Percentiles rank a stretch among this genome's conserved stretches.
These are phyloP conservation scores for Aphelocoma californica DNA, from an alignment of 2,797 vertebrate genomes.

Conservation along the genomic window DNA sequence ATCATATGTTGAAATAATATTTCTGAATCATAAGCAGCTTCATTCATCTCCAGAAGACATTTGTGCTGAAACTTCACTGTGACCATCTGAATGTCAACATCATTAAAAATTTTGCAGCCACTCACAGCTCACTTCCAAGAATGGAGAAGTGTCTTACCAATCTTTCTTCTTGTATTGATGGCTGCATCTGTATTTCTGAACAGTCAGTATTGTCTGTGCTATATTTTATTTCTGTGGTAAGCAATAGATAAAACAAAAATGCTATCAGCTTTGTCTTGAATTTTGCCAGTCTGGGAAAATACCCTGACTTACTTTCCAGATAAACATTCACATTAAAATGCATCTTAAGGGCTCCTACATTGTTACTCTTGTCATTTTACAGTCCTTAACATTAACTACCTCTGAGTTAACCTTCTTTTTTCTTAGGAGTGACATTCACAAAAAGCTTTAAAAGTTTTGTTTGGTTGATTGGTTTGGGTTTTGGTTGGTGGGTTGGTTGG, in stretches of 20 bases:
- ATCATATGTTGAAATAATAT: neutral
- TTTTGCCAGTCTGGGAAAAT: neutral
- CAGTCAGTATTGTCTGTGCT: neutral
- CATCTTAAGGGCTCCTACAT: neutral
- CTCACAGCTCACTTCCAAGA: neutral
- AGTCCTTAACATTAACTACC: neutral
- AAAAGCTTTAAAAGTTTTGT: neutral
- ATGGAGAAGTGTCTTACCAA: neutral
- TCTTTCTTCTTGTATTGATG: neutral
- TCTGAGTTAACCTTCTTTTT: neutral
- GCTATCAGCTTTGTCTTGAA: neutral
- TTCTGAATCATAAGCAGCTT: slow-evolving; percentile 17
- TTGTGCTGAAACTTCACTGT: neutral
- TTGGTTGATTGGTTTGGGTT: neutral
- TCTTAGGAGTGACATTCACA: neutral
- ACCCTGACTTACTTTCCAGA: neutral
- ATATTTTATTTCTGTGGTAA: neutral
- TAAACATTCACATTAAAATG: neutral
- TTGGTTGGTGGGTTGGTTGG: neutral
- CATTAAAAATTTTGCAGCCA: neutral
- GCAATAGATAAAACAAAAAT: neutral
- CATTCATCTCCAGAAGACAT: neutral
- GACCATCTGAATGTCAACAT: neutral
- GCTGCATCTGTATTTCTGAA: neutral
- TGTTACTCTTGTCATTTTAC: neutral